phyloP scores from a whole-genome alignment of 2,797 vertebrate species.

The Eupleurogrammus muticus region DNA sequence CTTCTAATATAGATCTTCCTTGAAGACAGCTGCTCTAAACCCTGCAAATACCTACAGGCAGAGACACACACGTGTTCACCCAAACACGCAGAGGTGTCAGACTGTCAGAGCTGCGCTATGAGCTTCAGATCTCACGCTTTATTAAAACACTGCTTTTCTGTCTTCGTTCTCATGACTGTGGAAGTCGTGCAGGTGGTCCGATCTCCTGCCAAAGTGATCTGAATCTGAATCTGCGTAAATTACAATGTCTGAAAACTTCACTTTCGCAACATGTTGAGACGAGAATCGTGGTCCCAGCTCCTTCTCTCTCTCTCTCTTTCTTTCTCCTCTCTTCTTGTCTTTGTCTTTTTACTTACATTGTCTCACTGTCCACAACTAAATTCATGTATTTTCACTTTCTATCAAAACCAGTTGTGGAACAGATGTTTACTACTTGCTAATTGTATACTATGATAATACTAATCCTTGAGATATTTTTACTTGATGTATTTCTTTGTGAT shows the following conservation, averaged over 20 bases:
- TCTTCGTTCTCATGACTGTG: slow-evolving; percentile 41
- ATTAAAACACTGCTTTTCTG: slow-evolving; percentile 37
- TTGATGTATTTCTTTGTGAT: too few relatives aligned
- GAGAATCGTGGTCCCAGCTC: slow-evolving; percentile 38
- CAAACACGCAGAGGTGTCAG: slow-evolving; percentile 44
- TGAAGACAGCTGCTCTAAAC: slow-evolving; percentile 49
- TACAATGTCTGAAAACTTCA: slow-evolving; percentile 71
- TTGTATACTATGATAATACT: too few relatives aligned
- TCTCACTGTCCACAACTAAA: neutral
- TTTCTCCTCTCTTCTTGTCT: neutral
- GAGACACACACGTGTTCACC: slow-evolving; percentile 9
- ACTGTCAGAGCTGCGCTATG: slow-evolving; percentile 36
- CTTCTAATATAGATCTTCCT: slow-evolving; percentile 47
- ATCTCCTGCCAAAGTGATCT: slow-evolving; percentile 67
- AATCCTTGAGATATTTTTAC: too few relatives aligned
- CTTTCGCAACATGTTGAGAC: slow-evolving; percentile 72
- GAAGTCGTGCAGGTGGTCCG: slow-evolving; percentile 69
- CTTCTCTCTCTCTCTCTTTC: slow-evolving; percentile 16
- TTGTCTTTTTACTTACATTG: neutral
- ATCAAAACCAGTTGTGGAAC: too few relatives aligned
- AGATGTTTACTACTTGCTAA: too few relatives aligned
- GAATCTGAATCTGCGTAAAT: slow-evolving; percentile 71
- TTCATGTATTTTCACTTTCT: neutral
- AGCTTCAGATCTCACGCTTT: slow-evolving; percentile 52
- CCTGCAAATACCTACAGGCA: slow-evolving; percentile 35